phyloP scores from a whole-genome alignment of 2,888 invertebrate genomes.

The Drosophila mayaguana region DNA sequence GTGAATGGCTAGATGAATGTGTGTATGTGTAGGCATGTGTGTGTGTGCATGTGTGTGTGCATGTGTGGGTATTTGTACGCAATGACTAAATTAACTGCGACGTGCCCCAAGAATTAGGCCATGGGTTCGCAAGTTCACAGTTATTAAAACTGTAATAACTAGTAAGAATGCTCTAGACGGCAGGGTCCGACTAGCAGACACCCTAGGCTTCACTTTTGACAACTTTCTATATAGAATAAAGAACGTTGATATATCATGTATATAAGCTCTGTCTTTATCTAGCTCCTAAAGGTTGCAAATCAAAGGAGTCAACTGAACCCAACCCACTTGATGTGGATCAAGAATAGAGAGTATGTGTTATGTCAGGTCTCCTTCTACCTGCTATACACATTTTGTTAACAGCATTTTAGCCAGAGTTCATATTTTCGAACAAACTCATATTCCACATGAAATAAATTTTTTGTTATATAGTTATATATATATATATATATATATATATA shows the following conservation, averaged over 20 bases:
- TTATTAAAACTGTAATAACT: neutral
- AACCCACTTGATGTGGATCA: too few species aligned
- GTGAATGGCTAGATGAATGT: neutral
- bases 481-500: neutral
- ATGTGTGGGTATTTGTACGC: conserved; percentile 25
- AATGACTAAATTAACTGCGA: conserved; percentile 51
- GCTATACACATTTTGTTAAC: neutral
- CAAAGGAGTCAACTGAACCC: too few species aligned
- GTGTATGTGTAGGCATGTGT: neutral
- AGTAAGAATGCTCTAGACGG: neutral
- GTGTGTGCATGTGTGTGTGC: neutral
- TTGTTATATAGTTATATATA: neutral
- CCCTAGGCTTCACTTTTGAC: neutral
- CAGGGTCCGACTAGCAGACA: neutral
- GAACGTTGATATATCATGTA: too few species aligned
- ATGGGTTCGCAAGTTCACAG: conserved; percentile 5
- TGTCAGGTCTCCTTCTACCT: too few species aligned
- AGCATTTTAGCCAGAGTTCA: neutral
- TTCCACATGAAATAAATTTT: neutral
- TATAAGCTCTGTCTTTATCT: neutral
- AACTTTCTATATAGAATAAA: neutral
- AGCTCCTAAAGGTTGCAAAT: neutral
- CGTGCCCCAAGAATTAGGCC: conserved; percentile 35
- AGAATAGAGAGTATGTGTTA: too few species aligned
- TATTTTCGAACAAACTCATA: neutral